Evolutionary conservation across 2,888 invertebrate genomes (phyloP).

Genomic region (Encarsia formosa): DNA sequence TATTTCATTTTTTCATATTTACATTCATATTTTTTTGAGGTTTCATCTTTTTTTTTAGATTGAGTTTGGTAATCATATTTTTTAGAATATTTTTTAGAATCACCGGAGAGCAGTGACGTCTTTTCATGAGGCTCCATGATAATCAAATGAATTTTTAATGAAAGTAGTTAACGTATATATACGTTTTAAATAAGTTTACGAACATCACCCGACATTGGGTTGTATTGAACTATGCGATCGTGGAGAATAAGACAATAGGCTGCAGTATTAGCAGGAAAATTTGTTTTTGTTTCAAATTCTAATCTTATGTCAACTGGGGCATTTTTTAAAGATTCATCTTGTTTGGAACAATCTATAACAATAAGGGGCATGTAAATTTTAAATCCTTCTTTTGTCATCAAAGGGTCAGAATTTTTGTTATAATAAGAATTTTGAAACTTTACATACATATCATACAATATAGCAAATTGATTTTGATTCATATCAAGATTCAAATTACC

Average conservation of each 20-base stretch:
- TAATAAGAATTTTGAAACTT: constrained; percentile 30
- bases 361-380: neutral
- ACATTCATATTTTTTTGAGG: too few relatives aligned
- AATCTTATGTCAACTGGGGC: constrained; percentile 11
- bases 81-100: too few relatives aligned
- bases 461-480: constrained; percentile 6
- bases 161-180: too few relatives aligned
- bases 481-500: constrained; percentile 20
- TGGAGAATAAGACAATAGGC: constrained; percentile 15
- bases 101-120: too few relatives aligned
- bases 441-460: constrained; percentile 19
- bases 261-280: constrained; percentile 2
- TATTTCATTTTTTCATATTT: too few relatives aligned
- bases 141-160: too few relatives aligned
- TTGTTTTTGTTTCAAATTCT: constrained; percentile 10
- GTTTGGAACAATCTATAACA: constrained; percentile 7
- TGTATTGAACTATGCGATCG: constrained; percentile 15
- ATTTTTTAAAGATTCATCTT: constrained; percentile 14
- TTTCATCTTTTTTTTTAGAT: too few relatives aligned
- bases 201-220: constrained; percentile 10
- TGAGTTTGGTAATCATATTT: too few relatives aligned
- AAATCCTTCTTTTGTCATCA: neutral
- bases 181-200: constrained; percentile 2
- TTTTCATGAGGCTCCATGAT: too few relatives aligned
- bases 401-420: neutral